Evolutionary conservation across 2,113 vertebrate species (phyloP).

Genomic region (Epinephelus lanceolatus): DNA sequence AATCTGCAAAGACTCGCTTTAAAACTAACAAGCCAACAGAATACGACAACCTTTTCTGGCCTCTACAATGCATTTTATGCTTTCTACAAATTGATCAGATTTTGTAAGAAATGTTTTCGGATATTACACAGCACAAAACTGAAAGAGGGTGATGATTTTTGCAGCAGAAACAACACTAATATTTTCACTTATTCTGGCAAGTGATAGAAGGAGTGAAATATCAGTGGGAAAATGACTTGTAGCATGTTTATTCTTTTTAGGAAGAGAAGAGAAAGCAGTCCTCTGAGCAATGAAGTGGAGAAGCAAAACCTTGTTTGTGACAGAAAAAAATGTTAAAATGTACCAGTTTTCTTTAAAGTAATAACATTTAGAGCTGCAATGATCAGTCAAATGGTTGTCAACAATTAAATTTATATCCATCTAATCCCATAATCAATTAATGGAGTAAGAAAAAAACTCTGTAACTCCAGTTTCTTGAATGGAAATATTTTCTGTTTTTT

Average conservation of each 20-base stretch:
- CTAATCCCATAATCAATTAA: too few relatives aligned
- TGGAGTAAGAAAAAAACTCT: too few relatives aligned
- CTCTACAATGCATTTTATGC: neutral
- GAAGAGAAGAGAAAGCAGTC: constrained; percentile 10
- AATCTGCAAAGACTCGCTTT: too few relatives aligned
- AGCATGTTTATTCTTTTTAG: constrained; percentile 33
- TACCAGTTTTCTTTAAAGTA: neutral
- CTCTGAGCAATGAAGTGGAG: neutral
- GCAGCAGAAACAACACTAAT: neutral
- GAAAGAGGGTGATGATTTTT: neutral
- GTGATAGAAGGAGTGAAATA: neutral
- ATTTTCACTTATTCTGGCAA: neutral
- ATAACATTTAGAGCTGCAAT: too few relatives aligned
- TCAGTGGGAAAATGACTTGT: constrained; percentile 4
- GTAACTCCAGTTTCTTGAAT: too few relatives aligned
- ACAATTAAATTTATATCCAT: too few relatives aligned
- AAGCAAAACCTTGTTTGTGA: constrained; percentile 9
- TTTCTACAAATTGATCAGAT: neutral
- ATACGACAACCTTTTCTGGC: neutral
- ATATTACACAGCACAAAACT: neutral
- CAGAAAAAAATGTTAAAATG: neutral
- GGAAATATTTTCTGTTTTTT: too few relatives aligned
- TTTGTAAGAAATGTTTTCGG: neutral
- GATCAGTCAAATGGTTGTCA: too few relatives aligned
- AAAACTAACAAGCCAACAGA: neutral